Evolutionary conservation across 2,113 vertebrate species (phyloP).

Genomic region (Typhlomys cinereus): DNA sequence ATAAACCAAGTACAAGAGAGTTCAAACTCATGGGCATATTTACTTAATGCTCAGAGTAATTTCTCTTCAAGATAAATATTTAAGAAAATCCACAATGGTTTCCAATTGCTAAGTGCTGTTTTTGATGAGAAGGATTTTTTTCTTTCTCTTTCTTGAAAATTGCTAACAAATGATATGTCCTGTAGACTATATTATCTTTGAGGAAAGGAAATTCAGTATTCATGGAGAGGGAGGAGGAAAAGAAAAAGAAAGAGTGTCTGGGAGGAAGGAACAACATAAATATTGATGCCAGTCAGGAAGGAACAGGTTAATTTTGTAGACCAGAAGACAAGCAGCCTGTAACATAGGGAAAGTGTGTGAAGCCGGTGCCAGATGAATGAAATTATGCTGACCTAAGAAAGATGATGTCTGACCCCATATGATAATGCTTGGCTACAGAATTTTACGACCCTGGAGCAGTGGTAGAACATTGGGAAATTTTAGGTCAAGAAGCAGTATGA

Average conservation of each 20-base stretch:
- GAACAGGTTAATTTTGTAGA: background rate
- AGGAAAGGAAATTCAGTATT: background rate
- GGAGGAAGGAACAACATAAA: background rate
- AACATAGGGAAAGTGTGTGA: background rate
- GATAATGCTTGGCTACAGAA: background rate
- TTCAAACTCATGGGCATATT: background rate
- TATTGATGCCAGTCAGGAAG: background rate
- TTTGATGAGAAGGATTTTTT: background rate
- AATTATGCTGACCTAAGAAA: no score
- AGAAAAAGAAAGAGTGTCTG: background rate
- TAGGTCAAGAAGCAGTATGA: background rate
- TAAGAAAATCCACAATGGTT: background rate
- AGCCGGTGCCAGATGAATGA: background rate
- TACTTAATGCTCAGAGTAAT: background rate
- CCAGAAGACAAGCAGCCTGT: background rate
- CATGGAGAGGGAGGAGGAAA: background rate
- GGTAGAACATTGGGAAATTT: background rate
- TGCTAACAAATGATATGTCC: background rate
- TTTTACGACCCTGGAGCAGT: background rate
- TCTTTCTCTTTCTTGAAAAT: background rate
- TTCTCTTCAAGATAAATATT: background rate
- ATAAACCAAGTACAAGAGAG: background rate
- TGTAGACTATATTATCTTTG: background rate
- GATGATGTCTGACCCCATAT: no score
- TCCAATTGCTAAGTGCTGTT: background rate